Base-by-base conservation (phyloP, 2,888 invertebrate genomes). In the Abscondita cerata region DNA sequence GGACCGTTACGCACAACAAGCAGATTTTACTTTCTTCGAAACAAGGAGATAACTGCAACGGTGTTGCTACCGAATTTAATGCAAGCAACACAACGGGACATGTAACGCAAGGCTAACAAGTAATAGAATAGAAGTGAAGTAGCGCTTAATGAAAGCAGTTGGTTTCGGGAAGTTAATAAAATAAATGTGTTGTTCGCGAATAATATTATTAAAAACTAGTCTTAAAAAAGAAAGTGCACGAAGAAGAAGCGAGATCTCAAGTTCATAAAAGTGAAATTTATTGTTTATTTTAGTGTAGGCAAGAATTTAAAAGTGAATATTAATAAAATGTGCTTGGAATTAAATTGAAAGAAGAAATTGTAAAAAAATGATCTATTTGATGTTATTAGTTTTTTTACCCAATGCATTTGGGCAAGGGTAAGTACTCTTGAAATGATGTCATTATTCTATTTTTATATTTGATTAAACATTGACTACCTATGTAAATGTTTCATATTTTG, bases 61-160 rank as follows among this genome's bases (percentile, higher is more conserved):
- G 4, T 25, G 2, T 25, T 2, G 4, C 6, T 4, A 4, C 6
- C 4, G 2, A 2, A 4, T 25, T 25, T 6, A 25, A 25, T 25
- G 2, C 25, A 2, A 6, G 11, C 44, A 44, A 44, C 18, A 11
- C 16, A 44, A 44, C 44, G 44, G 44, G 44, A 44, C 19, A 44
- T 18, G 18, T 44, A 18, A 44, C 16, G 44, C 44, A 44, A 44
- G 44, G 44, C 44, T 44, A 44, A 44, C 44, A 44, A 44, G 44
- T 44, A 19, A 44, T 19, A 18, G 19, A 36, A 12, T 41, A 41
- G 41, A 41, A 44, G 44, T 18, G 11, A 18, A 16, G 19, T 11
- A 44, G 19, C 44, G 44, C n/a, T 44, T 18, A 44, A 16, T n/a
- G 1, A 44, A 44, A 18, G 18, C 11, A 44, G 3, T 16, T 25